Evolutionary conservation across 2,113 vertebrate species (phyloP), one percentile per base, ranked within the genome.

Genomic region (Lagopus leucura): DNA sequence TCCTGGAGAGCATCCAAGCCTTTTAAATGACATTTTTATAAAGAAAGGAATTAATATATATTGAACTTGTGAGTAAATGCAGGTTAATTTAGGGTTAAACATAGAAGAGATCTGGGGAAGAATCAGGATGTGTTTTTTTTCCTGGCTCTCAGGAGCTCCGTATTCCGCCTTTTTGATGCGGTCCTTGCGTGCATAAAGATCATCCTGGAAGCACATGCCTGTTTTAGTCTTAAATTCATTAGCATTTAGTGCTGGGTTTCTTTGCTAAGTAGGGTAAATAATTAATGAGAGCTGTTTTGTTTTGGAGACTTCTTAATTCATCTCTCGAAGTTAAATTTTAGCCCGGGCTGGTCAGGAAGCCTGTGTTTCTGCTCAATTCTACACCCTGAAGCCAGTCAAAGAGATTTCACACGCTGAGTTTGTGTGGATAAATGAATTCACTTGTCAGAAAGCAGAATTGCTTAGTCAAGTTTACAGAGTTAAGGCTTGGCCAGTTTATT

Each of bases 401-500:
- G 88, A 61, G 83, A 96, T 96, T 96, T 96, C 75, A 81, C 71
- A 66, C 40, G 2, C 47, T 84, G 58, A 89, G 87, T 79, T 87
- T 71, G 54, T 92, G 75, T 95, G 82, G 95, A 79, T 86, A 97
- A 96, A 95, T 82, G 27, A 83, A 96, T 96, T 95, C 48, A 90
- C 77, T 75, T 84, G 66, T 92, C 92, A 94, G 85, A 94, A 96
- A 93, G 61, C 80, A 82, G 84, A 96, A 94, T 92, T 97, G 86
- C 90, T 96, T 97, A 92, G 93, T 96, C 86, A 95, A 94, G 87
- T 96, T 97, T 94, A 60, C 80, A 9, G 60, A 93, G 91, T 87
- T 88, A 91, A 95, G 96, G 97, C 67, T 88, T 95, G 88, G 67
- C 95, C 86, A 27, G 94, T 66, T 96, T 97, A 95, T 92, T 89